These are phyloP conservation scores for Agrotis puta DNA, from an alignment of 2,888 invertebrate species.

Conservation along the genomic window DNA sequence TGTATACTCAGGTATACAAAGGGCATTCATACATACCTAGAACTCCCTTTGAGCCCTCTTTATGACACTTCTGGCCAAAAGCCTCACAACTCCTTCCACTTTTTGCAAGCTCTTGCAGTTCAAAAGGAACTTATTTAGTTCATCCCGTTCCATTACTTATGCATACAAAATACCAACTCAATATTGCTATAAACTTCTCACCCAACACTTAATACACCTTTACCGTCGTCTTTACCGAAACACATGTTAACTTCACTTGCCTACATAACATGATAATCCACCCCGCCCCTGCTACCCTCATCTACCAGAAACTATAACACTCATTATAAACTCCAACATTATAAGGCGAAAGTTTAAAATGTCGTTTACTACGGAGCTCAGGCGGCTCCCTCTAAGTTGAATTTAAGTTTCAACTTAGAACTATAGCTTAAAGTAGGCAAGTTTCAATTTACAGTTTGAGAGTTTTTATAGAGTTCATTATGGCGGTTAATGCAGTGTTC, in stretches of 20 bases:
- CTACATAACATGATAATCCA: conserved; percentile 41
- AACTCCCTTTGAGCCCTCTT: too few relatives aligned
- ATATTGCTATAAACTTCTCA: conserved; percentile 9
- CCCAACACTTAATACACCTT: conserved; percentile 13
- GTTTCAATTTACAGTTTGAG: conserved; percentile 59
- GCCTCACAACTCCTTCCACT: too few relatives aligned
- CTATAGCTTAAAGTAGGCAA: conserved; percentile 42
- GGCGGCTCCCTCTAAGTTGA: conserved; percentile 43
- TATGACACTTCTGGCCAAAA: too few relatives aligned
- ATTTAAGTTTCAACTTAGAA: conserved; percentile 55
- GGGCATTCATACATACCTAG: too few relatives aligned
- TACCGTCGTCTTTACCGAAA: conserved; percentile 12
- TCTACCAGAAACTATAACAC: conserved; percentile 51
- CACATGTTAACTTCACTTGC: conserved; percentile 31
- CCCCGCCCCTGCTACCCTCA: background rate
- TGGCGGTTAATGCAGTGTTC: conserved; percentile 19
- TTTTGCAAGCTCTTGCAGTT: too few relatives aligned
- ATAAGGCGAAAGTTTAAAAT: conserved; percentile 62
- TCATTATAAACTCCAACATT: conserved; percentile 59
- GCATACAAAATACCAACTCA: background rate
- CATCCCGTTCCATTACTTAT: too few relatives aligned
- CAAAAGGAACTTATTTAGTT: too few relatives aligned
- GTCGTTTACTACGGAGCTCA: conserved; percentile 52
- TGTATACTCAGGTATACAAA: too few relatives aligned
- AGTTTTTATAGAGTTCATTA: conserved; percentile 40